Percentiles rank a stretch among this genome's conserved stretches.
Evolutionary conservation across 2,797 vertebrate species (phyloP).

Genomic region (Acrossocheilus wenchowensis): DNA sequence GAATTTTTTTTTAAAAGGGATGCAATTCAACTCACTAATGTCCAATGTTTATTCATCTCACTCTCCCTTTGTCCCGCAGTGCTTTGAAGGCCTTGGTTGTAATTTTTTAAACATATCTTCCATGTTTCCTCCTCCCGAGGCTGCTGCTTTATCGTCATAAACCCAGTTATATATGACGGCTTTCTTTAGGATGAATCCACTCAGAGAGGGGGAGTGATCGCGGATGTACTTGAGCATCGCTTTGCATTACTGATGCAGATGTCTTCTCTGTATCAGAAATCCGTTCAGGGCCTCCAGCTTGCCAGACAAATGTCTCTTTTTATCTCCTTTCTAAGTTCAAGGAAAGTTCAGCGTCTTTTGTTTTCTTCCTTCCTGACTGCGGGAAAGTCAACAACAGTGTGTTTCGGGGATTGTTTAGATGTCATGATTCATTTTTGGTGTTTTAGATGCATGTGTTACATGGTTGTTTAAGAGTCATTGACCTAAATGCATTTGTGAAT

Average conservation of each 20-base stretch:
- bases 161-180: conserved; percentile 37
- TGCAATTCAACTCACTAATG: neutral
- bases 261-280: conserved; percentile 24
- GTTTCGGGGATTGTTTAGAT: neutral
- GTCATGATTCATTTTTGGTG: neutral
- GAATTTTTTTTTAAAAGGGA: no score
- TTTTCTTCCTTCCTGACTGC: conserved; percentile 18
- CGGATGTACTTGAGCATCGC: conserved; percentile 45
- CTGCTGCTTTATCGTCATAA: conserved; percentile 37
- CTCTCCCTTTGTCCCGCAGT: conserved; percentile 2
- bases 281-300: conserved; percentile 14
- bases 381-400: conserved; percentile 3
- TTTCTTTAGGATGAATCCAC: conserved; percentile 50
- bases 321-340: conserved; percentile 54
- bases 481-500: conserved; percentile 3
- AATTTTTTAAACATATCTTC: conserved; percentile 35
- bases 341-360: conserved; percentile 44
- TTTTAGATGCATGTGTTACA: neutral
- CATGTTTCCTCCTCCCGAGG: conserved; percentile 14
- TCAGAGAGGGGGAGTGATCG: conserved; percentile 39
- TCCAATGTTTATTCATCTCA: neutral
- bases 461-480: neutral
- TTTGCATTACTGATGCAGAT: conserved; percentile 54
- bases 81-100: conserved; percentile 34
- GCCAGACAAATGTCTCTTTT: conserved; percentile 47